phyloP scores from a whole-genome alignment of 2,113 vertebrate species.

The Lates calcarifer region DNA sequence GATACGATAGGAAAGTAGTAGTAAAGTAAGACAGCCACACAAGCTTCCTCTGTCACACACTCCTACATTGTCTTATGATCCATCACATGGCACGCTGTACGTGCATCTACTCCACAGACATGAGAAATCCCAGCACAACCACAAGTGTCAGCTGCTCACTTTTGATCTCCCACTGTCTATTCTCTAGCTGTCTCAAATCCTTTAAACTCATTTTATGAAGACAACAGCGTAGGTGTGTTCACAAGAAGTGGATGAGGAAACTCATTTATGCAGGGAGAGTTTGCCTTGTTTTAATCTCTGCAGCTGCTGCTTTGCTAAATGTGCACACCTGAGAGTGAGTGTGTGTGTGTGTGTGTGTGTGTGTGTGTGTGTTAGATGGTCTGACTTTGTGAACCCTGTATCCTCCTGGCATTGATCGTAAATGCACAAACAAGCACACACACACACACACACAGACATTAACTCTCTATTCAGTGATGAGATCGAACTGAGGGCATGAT shows the following conservation, averaged over 20 bases:
- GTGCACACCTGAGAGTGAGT: not conserved
- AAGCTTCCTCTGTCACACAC: not conserved
- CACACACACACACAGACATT: conserved; percentile 6
- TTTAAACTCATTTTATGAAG: conserved; percentile 39
- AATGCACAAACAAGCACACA: conserved; percentile 14
- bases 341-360: conserved; percentile 2
- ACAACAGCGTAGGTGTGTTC: conserved; percentile 48
- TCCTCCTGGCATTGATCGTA: conserved; percentile 40
- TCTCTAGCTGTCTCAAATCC: conserved; percentile 29
- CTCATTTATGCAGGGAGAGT: conserved; percentile 15
- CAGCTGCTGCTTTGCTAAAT: conserved; percentile 20
- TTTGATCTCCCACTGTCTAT: conserved; percentile 38
- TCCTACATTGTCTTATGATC: not conserved
- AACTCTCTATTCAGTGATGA: conserved; percentile 42
- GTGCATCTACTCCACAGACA: conserved; percentile 14
- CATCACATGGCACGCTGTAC: not conserved
- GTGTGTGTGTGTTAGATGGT: conserved; percentile 20
- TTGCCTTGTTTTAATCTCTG: conserved; percentile 33
- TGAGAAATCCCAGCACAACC: conserved; percentile 36
- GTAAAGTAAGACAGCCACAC: not conserved
- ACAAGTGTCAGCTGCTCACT: conserved; percentile 49
- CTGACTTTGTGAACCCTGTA: conserved; percentile 55
- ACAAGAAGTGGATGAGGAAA: conserved; percentile 33
- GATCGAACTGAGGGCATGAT: conserved; percentile 63
- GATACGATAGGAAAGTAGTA: not conserved